phyloP scores from a whole-genome alignment of 2,888 invertebrate genomes.

The Diogma glabrata region DNA sequence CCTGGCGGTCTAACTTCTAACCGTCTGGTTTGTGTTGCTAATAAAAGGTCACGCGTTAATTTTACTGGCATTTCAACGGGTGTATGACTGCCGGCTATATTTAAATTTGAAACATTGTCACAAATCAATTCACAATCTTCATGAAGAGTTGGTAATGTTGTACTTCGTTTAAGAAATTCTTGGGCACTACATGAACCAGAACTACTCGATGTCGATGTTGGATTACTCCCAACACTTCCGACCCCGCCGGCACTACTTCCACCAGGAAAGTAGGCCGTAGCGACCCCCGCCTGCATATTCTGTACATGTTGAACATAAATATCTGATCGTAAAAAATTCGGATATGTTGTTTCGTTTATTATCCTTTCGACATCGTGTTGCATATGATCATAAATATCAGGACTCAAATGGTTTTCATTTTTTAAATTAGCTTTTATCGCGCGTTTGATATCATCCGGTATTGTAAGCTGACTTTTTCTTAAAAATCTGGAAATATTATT shows the following conservation, averaged over 20 bases:
- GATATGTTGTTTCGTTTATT: constrained; percentile 80
- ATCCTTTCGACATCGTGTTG: constrained; percentile 67
- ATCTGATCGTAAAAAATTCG: constrained; percentile 85
- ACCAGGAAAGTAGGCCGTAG: constrained; percentile 1
- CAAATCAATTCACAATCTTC: constrained; percentile 67
- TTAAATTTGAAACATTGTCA: constrained; percentile 33
- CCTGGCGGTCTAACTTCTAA: constrained; percentile 49
- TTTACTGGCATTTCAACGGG: constrained; percentile 41
- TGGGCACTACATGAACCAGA: constrained; percentile 36
- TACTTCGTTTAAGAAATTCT: constrained; percentile 40
- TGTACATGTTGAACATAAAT: constrained; percentile 57
- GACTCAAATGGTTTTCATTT: constrained; percentile 55
- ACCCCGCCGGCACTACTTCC: constrained; percentile 24
- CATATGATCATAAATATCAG: constrained; percentile 75
- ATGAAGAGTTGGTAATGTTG: constrained; percentile 67
- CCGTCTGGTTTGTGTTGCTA: constrained; percentile 66
- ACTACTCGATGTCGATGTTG: constrained; percentile 35
- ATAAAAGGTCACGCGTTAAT: constrained; percentile 66
- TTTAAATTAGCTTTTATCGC: constrained; percentile 64
- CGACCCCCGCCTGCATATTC: constrained; percentile 14
- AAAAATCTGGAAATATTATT: constrained; percentile 60
- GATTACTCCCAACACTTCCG: constrained; percentile 19
- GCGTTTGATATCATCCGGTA: constrained; percentile 69
- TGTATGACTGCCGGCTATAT: constrained; percentile 18
- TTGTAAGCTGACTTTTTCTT: constrained; percentile 67